phyloP scores from a whole-genome alignment of 2,888 invertebrate genomes.

The Caenorhabditis sulstoni region DNA sequence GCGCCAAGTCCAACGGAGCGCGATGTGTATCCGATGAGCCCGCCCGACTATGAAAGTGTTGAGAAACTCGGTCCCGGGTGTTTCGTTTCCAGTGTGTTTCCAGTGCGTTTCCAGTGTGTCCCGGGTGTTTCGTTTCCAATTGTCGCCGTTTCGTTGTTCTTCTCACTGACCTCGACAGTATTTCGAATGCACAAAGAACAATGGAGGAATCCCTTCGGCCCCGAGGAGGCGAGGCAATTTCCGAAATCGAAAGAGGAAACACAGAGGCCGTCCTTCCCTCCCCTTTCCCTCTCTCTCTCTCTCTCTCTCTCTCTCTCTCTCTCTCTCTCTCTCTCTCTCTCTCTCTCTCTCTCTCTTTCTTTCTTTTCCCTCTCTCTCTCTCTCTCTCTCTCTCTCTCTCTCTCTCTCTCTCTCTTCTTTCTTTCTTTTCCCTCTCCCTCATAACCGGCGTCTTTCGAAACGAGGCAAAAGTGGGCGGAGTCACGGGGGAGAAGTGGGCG shows the following conservation, averaged over 20 bases:
- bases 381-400: no score
- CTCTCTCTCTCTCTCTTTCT: no score
- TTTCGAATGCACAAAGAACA: constrained; percentile 58
- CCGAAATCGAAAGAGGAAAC: constrained; percentile 37
- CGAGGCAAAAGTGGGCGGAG: background rate
- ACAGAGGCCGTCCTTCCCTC: background rate
- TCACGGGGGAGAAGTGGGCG: background rate
- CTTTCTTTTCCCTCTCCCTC: no score
- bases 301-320: constrained; percentile 1
- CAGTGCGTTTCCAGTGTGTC: background rate
- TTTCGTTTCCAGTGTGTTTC: no score
- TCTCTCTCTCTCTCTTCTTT: no score
- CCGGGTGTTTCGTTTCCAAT: constrained; percentile 2
- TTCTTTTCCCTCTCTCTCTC: no score
- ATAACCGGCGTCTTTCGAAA: background rate
- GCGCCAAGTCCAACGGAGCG: no score
- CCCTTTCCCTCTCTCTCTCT: no score
- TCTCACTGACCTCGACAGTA: constrained; percentile 53
- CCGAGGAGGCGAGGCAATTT: constrained; percentile 19
- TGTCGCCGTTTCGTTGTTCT: constrained; percentile 18
- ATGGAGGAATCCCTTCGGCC: constrained; percentile 40
- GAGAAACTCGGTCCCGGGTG: no score
- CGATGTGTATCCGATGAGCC: no score
- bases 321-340: constrained; percentile 1
- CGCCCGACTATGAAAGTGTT: no score